These are phyloP conservation scores for Enteromius unitaeniatus DNA, from an alignment of 2,797 vertebrate species.

Conservation along the genomic window DNA sequence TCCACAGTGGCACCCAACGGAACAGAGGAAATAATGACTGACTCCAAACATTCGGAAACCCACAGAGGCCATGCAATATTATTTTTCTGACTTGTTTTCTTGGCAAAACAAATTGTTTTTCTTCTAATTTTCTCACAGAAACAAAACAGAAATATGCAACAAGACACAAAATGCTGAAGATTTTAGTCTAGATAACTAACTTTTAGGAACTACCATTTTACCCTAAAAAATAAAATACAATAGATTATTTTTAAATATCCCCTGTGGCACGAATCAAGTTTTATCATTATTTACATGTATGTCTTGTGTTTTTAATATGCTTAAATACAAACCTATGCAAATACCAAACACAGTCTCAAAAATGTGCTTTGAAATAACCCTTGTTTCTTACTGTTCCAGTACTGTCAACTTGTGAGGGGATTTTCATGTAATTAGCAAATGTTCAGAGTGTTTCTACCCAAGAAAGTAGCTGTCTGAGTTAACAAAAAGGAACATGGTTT, in stretches of 20 bases:
- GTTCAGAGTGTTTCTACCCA: neutral
- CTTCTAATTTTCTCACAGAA: neutral
- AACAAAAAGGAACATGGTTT: neutral
- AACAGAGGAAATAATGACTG: neutral
- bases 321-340: neutral
- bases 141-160: neutral
- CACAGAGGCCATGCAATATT: neutral
- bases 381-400: neutral
- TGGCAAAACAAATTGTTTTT: conserved; percentile 3
- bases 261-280: neutral
- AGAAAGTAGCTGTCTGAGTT: neutral
- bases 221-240: neutral
- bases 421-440: neutral
- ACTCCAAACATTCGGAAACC: neutral
- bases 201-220: neutral
- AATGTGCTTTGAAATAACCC: neutral
- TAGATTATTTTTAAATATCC: neutral
- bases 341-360: neutral
- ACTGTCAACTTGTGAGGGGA: neutral
- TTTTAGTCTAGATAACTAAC: no score
- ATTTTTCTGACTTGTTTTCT: neutral
- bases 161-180: no score
- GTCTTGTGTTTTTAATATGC: neutral
- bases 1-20: neutral
- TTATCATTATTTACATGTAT: neutral